Evolutionary conservation across 2,797 vertebrate species (phyloP).

Genomic region (Avahi laniger): DNA sequence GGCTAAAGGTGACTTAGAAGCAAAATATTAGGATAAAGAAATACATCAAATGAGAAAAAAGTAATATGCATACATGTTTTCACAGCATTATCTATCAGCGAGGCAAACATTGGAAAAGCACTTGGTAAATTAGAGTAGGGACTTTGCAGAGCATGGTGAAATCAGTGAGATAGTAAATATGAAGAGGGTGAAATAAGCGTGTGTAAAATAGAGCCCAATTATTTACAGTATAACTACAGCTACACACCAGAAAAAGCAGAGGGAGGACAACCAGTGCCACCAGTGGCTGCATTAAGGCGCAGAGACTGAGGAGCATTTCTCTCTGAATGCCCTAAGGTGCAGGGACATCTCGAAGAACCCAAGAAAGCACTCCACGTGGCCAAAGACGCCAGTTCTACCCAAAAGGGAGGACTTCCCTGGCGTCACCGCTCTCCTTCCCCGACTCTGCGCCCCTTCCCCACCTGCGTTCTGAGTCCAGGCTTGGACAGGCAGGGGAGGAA

Average conservation of each 20-base stretch:
- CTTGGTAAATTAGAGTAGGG: not conserved
- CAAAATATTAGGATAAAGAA: not conserved
- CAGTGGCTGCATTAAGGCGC: not conserved
- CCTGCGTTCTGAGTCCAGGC: not conserved
- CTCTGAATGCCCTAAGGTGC: not conserved
- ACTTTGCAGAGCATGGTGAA: not conserved
- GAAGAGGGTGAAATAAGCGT: not conserved
- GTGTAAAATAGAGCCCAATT: not conserved
- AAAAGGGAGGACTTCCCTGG: not conserved
- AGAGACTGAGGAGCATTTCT: not conserved
- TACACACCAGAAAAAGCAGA: not conserved
- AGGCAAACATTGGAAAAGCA: not conserved
- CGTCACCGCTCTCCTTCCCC: not conserved
- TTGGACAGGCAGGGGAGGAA: not conserved
- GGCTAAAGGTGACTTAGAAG: not conserved
- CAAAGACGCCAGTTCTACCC: rapidly evolving
- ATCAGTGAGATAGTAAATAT: not conserved
- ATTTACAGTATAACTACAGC: rapidly evolving
- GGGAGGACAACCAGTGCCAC: not conserved
- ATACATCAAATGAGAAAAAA: not conserved
- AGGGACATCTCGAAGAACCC: not conserved
- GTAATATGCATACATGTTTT: rapidly evolving
- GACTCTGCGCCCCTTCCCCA: not conserved
- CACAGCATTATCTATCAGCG: not conserved
- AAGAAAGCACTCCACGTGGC: not conserved